Percentiles rank a stretch among this genome's conserved stretches.
These are phyloP conservation scores for Dolichopus griseipennis DNA, from an alignment of 2,888 invertebrate genomes.

Conservation along the genomic window DNA sequence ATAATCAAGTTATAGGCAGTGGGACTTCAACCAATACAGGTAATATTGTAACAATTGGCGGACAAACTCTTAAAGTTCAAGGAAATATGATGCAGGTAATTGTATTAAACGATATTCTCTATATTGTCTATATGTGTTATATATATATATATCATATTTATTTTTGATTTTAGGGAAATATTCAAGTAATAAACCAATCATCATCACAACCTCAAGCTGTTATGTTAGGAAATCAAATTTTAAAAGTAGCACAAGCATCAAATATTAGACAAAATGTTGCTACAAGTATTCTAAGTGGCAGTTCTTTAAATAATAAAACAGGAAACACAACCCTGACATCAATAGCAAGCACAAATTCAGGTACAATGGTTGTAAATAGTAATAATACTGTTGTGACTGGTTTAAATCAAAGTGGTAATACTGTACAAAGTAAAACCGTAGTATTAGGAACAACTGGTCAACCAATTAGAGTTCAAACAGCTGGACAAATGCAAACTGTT, in stretches of 20 bases:
- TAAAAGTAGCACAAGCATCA: slow-evolving; percentile 34
- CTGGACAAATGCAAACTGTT: slow-evolving; percentile 21
- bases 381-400: slow-evolving; percentile 18
- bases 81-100: slow-evolving; percentile 30
- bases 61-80: slow-evolving; percentile 40
- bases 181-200: slow-evolving; percentile 25
- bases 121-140: too few relatives aligned
- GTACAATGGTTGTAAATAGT: slow-evolving; percentile 25
- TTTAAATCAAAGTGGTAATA: slow-evolving; percentile 19
- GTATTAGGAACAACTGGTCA: slow-evolving; percentile 35
- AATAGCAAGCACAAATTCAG: slow-evolving; percentile 25
- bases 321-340: slow-evolving; percentile 22
- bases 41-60: slow-evolving; percentile 35
- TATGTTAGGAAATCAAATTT: slow-evolving; percentile 42
- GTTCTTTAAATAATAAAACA: neutral
- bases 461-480: slow-evolving; percentile 33
- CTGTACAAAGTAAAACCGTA: slow-evolving; percentile 31
- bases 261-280: slow-evolving; percentile 24
- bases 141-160: too few relatives aligned
- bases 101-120: neutral
- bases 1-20: slow-evolving; percentile 25
- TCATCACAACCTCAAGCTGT: slow-evolving; percentile 36
- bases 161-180: slow-evolving; percentile 23
- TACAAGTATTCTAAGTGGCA: slow-evolving; percentile 12
- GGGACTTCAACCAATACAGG: slow-evolving; percentile 10